Evolutionary conservation across 2,888 invertebrate genomes (phyloP), one percentile per base, ranked within the genome.

Genomic region (Athalia circularis): DNA sequence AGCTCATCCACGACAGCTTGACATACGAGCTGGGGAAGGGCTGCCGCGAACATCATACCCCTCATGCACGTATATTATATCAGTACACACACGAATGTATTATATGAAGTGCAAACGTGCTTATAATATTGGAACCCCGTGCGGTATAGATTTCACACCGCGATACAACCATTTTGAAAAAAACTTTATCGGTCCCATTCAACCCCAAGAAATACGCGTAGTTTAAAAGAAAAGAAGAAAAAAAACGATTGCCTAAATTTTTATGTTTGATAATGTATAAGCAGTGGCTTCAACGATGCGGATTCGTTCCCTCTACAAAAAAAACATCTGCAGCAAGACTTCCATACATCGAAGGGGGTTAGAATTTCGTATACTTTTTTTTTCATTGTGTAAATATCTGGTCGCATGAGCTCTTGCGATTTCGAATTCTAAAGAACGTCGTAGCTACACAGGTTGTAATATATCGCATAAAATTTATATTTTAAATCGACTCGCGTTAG

Each of bases 401-500:
- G 52, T 72, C 72, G 15, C 59, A 15, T 57, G 72, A 75, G 64
- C 62, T 62, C 50, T 62, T n/a, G 75, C 75, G 62, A 78, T 70
- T 47, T 57, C 78, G 78, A 78, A 78, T 78, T 78, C 78, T 70
- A 74, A 74, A 79, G 79, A 79, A n/a, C 64, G 11, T 15, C 7
- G 64, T 65, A 29, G 29, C 29, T 29, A 29, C 29, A 29, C 29
- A 29, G 29, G 29, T 29, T 29, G 29, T 29, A 65, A 76, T 76
- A 79, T 86, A 87, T 88, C 84, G 84, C 81, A 77, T 85, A 82
- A 84, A 88, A 88, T 88, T 88, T 87, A 85, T 88, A 86, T 87
- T 87, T 87, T 86, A 87, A 88, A 88, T 88, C 86, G 87, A 86
- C 85, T 84, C 83, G 81, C 86, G 87, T 88, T 87, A 87, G 84